phyloP scores from a whole-genome alignment of 2,797 vertebrate species.

The Poecilia picta region DNA sequence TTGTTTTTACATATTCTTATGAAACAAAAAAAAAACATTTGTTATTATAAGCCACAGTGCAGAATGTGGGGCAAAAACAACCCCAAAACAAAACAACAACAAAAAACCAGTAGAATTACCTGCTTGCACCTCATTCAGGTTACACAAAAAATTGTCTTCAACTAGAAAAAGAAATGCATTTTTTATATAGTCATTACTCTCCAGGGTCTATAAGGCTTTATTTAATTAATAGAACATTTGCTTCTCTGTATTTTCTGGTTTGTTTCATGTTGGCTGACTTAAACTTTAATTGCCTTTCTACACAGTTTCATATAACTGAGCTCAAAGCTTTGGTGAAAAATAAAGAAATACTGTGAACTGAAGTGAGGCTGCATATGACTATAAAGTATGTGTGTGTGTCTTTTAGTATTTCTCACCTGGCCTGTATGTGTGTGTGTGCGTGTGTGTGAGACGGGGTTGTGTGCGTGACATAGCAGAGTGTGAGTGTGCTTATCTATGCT shows the following conservation, averaged over 20 bases:
- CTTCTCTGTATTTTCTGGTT: background rate
- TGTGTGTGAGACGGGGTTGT: background rate
- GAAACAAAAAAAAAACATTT: background rate
- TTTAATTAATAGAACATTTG: background rate
- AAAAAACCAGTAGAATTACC: background rate
- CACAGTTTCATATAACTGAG: conserved; percentile 11
- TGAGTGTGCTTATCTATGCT: conserved; percentile 1
- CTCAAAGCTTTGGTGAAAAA: conserved; percentile 4
- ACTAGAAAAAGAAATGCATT: background rate
- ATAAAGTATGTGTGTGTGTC: background rate
- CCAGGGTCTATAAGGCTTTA: background rate
- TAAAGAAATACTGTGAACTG: conserved; percentile 2
- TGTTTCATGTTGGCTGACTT: background rate
- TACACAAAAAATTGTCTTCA: background rate
- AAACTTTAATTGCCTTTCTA: conserved; percentile 10
- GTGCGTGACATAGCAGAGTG: background rate
- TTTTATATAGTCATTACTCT: background rate
- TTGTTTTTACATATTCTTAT: background rate
- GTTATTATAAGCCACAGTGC: background rate
- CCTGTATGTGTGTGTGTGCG: background rate
- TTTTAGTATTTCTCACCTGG: too few relatives aligned
- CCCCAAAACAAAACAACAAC: background rate
- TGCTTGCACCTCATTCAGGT: background rate
- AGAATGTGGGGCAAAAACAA: background rate
- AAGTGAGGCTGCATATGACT: conserved; percentile 6